These are phyloP conservation scores for Keiferia lycopersicella DNA, from an alignment of 2,888 invertebrate genomes.

Conservation along the genomic window DNA sequence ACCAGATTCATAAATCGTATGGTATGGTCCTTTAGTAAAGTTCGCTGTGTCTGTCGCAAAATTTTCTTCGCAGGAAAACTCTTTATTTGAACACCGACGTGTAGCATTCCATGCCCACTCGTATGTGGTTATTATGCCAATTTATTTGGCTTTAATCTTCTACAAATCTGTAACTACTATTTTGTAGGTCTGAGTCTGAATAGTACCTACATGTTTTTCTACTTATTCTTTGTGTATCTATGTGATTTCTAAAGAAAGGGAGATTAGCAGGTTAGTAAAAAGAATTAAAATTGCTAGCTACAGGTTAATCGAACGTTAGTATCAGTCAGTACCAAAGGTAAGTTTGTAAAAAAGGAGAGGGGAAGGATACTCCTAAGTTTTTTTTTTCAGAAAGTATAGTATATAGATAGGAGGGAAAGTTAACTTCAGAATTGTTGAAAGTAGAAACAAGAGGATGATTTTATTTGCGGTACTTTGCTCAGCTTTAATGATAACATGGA, in stretches of 20 bases:
- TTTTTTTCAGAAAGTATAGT: no score
- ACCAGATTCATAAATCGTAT: neutral
- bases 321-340: neutral
- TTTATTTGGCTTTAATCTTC: conserved; percentile 7
- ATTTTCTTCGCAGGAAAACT: neutral
- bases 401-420: no score
- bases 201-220: neutral
- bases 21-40: neutral
- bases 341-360: neutral
- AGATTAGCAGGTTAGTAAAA: neutral
- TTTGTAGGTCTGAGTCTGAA: neutral
- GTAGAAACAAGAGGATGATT: neutral
- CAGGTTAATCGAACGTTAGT: neutral
- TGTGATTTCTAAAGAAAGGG: neutral
- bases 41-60: neutral
- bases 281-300: neutral
- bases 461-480: neutral
- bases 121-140: neutral
- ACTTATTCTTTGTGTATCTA: neutral
- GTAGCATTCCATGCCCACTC: neutral
- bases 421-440: neutral
- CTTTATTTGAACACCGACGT: neutral
- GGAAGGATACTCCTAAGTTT: no score
- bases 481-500: neutral
- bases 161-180: neutral